Conservation (phyloP, 53 echinoderm and acorn worm genomes). For the Antedon mediterranea region DNA sequence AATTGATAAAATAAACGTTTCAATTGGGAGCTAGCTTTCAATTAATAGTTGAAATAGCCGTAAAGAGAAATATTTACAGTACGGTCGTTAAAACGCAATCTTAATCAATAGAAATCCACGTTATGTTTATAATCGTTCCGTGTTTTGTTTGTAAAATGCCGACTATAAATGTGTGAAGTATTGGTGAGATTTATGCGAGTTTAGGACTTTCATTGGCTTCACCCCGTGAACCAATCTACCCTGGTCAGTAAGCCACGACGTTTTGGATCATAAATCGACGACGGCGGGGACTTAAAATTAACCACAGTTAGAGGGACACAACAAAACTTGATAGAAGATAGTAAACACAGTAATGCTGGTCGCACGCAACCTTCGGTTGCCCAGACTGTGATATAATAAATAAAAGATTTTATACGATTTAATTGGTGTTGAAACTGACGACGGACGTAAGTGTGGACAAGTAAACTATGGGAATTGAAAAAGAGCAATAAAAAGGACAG, state of each 20-base stretch:
- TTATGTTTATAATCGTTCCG: background rate
- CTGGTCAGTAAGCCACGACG: background rate
- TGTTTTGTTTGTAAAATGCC: slow-evolving; percentile 1
- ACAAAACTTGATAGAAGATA: background rate
- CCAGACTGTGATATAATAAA: background rate
- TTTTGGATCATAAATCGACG: background rate
- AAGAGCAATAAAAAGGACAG: too few species aligned
- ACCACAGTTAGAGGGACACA: background rate
- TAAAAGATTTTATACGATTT: background rate
- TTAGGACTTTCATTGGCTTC: background rate
- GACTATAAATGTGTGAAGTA: background rate
- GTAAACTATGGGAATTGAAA: too few species aligned
- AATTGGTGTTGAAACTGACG: background rate
- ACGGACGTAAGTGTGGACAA: too few species aligned
- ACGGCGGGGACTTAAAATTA: background rate
- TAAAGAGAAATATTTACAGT: background rate
- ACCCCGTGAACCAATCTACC: background rate
- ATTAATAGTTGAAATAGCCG: background rate
- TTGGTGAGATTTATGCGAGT: background rate
- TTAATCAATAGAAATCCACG: background rate
- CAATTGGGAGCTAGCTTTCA: background rate
- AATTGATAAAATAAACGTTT: background rate
- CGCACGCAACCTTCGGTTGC: background rate
- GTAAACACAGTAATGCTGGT: background rate
- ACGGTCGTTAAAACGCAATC: background rate